Percentiles rank a stretch among this genome's conserved stretches.
Evolutionary conservation across 92 coral and sea anemone species (phyloP).

Genomic region (Heliopora coerulea): DNA sequence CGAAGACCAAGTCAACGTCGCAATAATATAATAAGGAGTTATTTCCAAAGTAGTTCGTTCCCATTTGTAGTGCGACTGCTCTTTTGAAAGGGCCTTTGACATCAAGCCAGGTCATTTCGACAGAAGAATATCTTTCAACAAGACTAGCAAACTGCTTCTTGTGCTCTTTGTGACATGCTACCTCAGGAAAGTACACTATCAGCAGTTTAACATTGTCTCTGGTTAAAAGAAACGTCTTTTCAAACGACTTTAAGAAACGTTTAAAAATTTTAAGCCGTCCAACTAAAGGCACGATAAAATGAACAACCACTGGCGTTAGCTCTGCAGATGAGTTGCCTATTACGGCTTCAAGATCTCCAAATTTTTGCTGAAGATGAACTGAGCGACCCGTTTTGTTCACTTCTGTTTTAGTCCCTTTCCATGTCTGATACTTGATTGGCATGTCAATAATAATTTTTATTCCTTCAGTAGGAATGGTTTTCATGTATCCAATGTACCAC

Average conservation of each 20-base stretch:
- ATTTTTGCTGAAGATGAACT: slow-evolving; percentile 8
- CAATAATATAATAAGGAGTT: slow-evolving; percentile 15
- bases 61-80: slow-evolving; percentile 32
- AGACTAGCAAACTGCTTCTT: neutral
- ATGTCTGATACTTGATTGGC: slow-evolving; percentile 90
- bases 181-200: slow-evolving; percentile 29
- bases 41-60: slow-evolving; percentile 2
- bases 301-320: neutral
- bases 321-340: neutral
- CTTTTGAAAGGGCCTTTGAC: slow-evolving; percentile 34
- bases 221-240: slow-evolving; percentile 1
- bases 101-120: slow-evolving; percentile 34
- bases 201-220: slow-evolving; percentile 27
- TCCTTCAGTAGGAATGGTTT: slow-evolving; percentile 79
- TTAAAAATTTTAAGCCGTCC: slow-evolving; percentile 25
- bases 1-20: slow-evolving; percentile 14
- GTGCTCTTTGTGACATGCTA: neutral
- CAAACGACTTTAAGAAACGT: slow-evolving; percentile 12
- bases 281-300: slow-evolving; percentile 25
- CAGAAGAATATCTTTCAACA: slow-evolving; percentile 13
- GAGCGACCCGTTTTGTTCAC: slow-evolving; percentile 1
- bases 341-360: neutral
- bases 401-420: neutral
- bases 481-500: slow-evolving; percentile 83
- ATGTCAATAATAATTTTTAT: slow-evolving; percentile 84